A percentile compares a stretch with the other conserved stretches of the same genome.
These are phyloP conservation scores for Parauchenoglanis punctatus DNA, from an alignment of 2,797 vertebrate genomes.

Conservation along the genomic window DNA sequence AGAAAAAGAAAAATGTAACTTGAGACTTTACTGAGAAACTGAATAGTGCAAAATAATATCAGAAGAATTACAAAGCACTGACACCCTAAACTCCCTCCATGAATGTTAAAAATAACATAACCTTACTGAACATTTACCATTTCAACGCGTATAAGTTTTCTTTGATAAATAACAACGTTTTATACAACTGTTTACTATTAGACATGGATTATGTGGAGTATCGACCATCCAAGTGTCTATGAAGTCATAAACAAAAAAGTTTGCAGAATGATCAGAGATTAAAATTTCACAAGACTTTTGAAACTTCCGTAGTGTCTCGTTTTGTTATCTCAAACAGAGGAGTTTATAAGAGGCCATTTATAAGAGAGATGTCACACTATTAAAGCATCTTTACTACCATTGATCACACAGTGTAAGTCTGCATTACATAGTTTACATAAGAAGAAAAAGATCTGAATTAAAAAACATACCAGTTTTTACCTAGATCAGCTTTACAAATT, in stretches of 20 bases:
- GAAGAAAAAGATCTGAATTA: not conserved
- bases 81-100: not conserved
- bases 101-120: not conserved
- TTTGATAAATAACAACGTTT: not conserved
- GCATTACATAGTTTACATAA: not conserved
- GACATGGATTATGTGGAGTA: not conserved
- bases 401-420: not conserved
- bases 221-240: not conserved
- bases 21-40: not conserved
- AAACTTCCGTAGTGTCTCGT: not conserved
- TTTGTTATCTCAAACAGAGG: not conserved
- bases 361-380: not conserved
- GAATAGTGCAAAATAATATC: not conserved
- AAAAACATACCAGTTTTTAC: not conserved
- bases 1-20: not conserved
- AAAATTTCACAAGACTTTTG: not conserved
- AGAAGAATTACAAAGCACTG: not conserved
- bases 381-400: not conserved
- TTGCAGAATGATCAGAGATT: not conserved
- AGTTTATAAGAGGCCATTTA: not conserved
- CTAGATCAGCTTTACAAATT: not conserved
- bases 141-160: not conserved
- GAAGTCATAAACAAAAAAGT: not conserved
- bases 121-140: not conserved
- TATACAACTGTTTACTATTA: not conserved